Evolutionary conservation across 2,797 vertebrate genomes (phyloP), one percentile per base, ranked within the genome.

Genomic region (Scolopax bukidnonensis): DNA sequence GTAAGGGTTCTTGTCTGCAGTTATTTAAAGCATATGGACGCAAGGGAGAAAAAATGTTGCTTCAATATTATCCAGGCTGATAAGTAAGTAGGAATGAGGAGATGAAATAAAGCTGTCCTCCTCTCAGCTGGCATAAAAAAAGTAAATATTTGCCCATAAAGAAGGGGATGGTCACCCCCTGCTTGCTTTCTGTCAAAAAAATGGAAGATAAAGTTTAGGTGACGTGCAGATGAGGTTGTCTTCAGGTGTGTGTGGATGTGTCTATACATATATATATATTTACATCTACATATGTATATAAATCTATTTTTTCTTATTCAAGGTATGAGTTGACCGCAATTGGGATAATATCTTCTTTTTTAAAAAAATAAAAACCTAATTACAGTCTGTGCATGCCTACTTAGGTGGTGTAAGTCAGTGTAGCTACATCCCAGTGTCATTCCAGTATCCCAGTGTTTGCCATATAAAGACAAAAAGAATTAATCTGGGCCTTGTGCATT

Each of bases 231-330:
- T n/a, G 63, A 63, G 51, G 28, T 54, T 76, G 11, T 45, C 23
- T 17, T n/a, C 8, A 9, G 27, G 19, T 36, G 23, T 6, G 30
- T 38, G 45, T 27, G 6, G 41, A 4, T 33, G 18, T 27, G 6
- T 5, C 5, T 7, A 6, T 9, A 16, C 2, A 6, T 12, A 30
- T 20, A 21, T 23, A 9, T 21, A 18, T 5, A 47, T 6, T 5
- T 53, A 9, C 32, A 16, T 24, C 11, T 5, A 64, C 4, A 7
- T 23, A 19, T 45, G 6, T 47, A 21, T 21, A 45, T 10, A 69
- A 65, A 23, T 47, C 27, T 57, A 10, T 64, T 64, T 16, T 41
- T 48, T 75, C 9, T 60, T 19, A 9, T 56, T 50, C 14, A 17
- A 50, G 47, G 36, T 36, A 11, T 40, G 21, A 53, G 23, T 41